Evolutionary conservation across 2,797 vertebrate genomes (phyloP), one percentile per base, ranked within the genome.

Genomic region (Silurus lanzhouensis): DNA sequence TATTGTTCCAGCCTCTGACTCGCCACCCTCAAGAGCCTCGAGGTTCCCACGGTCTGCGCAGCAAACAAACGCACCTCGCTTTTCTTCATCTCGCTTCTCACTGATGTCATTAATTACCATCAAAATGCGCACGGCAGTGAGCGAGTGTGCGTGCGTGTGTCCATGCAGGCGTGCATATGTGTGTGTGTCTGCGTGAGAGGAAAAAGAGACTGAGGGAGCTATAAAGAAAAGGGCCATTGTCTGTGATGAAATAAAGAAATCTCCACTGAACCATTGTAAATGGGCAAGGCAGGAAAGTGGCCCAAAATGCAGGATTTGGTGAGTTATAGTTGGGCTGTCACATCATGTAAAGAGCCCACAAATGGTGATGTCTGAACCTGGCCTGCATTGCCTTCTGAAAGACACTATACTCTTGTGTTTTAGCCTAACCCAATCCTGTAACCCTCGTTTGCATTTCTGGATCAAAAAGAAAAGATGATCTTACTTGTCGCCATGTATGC

Each of bases 201-300:
- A 84, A 80, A 70, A 81, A 84, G 88, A 85, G 89, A 82, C 87
- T 87, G 90, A 87, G 91, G 91, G 90, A 91, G 88, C 44, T 87
- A 92, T 89, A 91, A 92, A 95, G 93, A 96, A 95, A 96, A 94
- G 91, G 90, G 92, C 94, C 90, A 96, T 96, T 96, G 95, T 96
- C 92, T 93, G 87, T 91, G 91, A 88, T 92, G 92, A 96, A 97
- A 97, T 96, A 97, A 97, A 97, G 97, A 97, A 97, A 97, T 97
- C 95, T 96, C 95, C 94, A 96, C 96, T 97, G 95, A 96, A 96
- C 95, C 97, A 97, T 96, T 96, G 95, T 96, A 96, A 97, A 95
- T 93, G 94, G 95, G 95, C 95, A 96, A 95, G 96, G 95, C 95
- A 96, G 95, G 95, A 96, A 96, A 96, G 96, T 95, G 89, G 92